Conservation (phyloP, 1,140 invertebrate species). For the Calycopis cecrops region DNA sequence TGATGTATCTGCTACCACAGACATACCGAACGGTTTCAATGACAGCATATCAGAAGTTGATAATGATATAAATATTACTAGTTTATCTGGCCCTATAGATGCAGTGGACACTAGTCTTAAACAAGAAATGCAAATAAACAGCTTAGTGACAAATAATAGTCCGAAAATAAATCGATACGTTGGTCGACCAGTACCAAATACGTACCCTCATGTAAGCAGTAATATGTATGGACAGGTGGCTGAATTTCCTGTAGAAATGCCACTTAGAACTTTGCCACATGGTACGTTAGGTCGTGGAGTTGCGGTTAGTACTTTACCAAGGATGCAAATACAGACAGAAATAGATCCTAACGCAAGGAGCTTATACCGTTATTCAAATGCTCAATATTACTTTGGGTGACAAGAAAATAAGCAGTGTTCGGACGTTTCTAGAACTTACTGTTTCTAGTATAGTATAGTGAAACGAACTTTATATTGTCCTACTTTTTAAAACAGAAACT, state of each 20-base stretch:
- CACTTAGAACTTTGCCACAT: conserved; percentile 65
- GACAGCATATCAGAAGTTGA: conserved; percentile 75
- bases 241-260: conserved; percentile 70
- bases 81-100: conserved; percentile 62
- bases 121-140: conserved; percentile 65
- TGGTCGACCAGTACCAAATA: conserved; percentile 66
- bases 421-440: conserved; percentile 73
- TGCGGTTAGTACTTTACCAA: conserved; percentile 61
- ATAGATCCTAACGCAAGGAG: conserved; percentile 67
- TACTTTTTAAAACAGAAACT: conserved; percentile 72
- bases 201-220: conserved; percentile 66
- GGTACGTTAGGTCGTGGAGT: conserved; percentile 66
- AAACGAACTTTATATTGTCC: conserved; percentile 60
- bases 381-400: conserved; percentile 75
- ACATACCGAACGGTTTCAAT: conserved; percentile 71
- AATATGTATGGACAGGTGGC: conserved; percentile 73
- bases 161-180: conserved; percentile 69
- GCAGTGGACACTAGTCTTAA: conserved; percentile 60
- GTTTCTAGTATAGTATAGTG: conserved; percentile 70
- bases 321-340: conserved; percentile 64
- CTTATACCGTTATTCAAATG: conserved; percentile 73
- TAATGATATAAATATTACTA: conserved; percentile 72
- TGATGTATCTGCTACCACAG: conserved; percentile 71
- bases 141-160: conserved; percentile 49
- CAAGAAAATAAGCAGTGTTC: conserved; percentile 63